These are phyloP conservation scores for Phyllotis vaccarum DNA, from an alignment of 2,797 vertebrate species.

Conservation along the genomic window DNA sequence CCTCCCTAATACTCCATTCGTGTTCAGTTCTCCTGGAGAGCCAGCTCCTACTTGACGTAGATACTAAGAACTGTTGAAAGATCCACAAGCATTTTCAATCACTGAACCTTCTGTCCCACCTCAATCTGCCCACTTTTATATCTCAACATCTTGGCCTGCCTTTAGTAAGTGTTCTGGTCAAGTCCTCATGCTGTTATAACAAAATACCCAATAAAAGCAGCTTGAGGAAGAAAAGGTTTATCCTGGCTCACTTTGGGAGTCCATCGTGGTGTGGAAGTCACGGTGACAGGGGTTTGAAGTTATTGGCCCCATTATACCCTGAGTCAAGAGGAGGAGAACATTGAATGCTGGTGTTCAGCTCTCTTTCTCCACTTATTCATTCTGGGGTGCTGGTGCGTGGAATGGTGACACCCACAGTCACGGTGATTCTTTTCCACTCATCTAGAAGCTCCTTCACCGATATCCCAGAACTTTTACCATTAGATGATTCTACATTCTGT, in stretches of 20 bases:
- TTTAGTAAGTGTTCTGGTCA: not conserved
- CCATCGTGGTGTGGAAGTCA: not conserved
- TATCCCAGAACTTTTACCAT: not conserved
- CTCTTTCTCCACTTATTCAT: not conserved
- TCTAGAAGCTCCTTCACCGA: not conserved
- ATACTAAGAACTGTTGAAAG: not conserved
- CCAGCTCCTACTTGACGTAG: not conserved
- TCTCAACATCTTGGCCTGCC: not conserved
- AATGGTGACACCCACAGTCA: not conserved
- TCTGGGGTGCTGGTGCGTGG: not conserved
- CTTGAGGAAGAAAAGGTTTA: not conserved
- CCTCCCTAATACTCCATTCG: no score
- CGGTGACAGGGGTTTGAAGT: not conserved
- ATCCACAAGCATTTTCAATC: not conserved
- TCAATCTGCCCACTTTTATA: no score
- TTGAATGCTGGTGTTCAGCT: not conserved
- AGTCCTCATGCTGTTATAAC: fast-evolving
- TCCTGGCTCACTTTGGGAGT: not conserved
- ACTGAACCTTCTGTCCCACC: not conserved
- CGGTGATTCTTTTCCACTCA: not conserved
- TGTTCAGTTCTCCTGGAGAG: no score
- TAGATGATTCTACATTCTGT: not conserved
- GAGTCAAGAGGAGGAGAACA: not conserved
- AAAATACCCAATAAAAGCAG: not conserved
- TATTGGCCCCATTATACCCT: not conserved